Evolutionary conservation across 2,888 invertebrate genomes (phyloP).

Genomic region (Drosophila infuscata): DNA sequence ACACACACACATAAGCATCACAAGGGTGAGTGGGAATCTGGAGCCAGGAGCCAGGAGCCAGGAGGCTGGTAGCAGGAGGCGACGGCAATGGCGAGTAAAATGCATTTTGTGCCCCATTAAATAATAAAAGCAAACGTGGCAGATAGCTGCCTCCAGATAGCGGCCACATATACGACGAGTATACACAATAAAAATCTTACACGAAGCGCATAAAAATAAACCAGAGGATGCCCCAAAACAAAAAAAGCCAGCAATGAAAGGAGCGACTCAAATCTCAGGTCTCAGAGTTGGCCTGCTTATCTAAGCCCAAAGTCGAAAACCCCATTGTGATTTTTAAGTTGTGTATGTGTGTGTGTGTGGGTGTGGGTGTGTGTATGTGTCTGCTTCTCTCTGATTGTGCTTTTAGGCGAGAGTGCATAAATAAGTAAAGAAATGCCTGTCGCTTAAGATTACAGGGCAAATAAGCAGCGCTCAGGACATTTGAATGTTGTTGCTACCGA

Average conservation of each 20-base stretch:
- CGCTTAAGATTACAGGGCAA: conserved; percentile 81
- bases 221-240: conserved; percentile 40
- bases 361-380: conserved; percentile 42
- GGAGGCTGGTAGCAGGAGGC: conserved; percentile 37
- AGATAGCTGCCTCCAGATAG: conserved; percentile 70
- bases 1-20: conserved; percentile 47
- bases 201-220: conserved; percentile 81
- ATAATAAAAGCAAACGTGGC: conserved; percentile 83
- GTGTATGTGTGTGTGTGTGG: conserved; percentile 38
- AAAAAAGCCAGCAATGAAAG: conserved; percentile 10
- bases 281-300: conserved; percentile 60
- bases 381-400: conserved; percentile 24
- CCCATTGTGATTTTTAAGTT: conserved; percentile 83
- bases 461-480: conserved; percentile 66
- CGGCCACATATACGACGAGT: conserved; percentile 59
- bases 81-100: conserved; percentile 66
- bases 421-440: conserved; percentile 81
- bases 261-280: conserved; percentile 50
- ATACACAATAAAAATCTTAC: conserved; percentile 81
- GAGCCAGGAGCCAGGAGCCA: background rate
- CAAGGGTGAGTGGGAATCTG: conserved; percentile 1
- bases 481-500: conserved; percentile 60
- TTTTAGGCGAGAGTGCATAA: conserved; percentile 70
- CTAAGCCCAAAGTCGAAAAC: conserved; percentile 69
- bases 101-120: conserved; percentile 84